Evolutionary conservation across 2,888 invertebrate genomes (phyloP).

Genomic region (Exephanes ischioxanthus): DNA sequence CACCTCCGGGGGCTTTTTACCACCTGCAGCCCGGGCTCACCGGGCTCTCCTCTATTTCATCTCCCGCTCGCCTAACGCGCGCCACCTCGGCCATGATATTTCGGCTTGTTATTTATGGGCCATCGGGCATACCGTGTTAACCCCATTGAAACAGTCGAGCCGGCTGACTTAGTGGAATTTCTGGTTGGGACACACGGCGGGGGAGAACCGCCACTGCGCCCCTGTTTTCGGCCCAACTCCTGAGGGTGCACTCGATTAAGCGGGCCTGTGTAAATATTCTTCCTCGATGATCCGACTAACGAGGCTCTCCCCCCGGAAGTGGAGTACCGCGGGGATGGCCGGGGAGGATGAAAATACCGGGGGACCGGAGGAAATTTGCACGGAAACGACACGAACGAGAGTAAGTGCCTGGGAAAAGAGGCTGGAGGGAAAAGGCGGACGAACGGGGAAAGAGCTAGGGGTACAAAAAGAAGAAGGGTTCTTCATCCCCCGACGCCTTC

Average conservation of each 20-base stretch:
- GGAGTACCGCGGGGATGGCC: constrained; percentile 1
- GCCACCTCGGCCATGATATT: constrained; percentile 49
- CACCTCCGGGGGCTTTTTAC: constrained; percentile 49
- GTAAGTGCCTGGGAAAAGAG: constrained; percentile 47
- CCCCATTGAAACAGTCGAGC: background rate
- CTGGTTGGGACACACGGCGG: background rate
- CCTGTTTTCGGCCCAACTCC: background rate
- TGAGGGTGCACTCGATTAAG: constrained; percentile 60
- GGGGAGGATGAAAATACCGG: constrained; percentile 23
- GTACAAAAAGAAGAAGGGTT: constrained; percentile 34
- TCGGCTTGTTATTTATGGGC: constrained; percentile 61
- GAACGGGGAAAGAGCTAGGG: constrained; percentile 56
- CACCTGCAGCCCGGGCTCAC: constrained; percentile 50
- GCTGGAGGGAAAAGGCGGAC: constrained; percentile 36
- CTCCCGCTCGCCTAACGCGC: constrained; percentile 24
- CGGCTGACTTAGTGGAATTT: background rate
- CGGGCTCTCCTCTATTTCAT: constrained; percentile 39
- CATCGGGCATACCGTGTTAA: constrained; percentile 17
- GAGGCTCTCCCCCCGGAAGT: constrained; percentile 57
- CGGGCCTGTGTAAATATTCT: constrained; percentile 65
- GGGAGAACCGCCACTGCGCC: no score
- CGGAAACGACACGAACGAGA: constrained; percentile 66
- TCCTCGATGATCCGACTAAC: constrained; percentile 65
- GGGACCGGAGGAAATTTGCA: constrained; percentile 67
- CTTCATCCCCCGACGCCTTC: constrained; percentile 50